These are phyloP conservation scores for Lepisosteus osseus DNA, from an alignment of 2,113 vertebrate species.

Conservation along the genomic window DNA sequence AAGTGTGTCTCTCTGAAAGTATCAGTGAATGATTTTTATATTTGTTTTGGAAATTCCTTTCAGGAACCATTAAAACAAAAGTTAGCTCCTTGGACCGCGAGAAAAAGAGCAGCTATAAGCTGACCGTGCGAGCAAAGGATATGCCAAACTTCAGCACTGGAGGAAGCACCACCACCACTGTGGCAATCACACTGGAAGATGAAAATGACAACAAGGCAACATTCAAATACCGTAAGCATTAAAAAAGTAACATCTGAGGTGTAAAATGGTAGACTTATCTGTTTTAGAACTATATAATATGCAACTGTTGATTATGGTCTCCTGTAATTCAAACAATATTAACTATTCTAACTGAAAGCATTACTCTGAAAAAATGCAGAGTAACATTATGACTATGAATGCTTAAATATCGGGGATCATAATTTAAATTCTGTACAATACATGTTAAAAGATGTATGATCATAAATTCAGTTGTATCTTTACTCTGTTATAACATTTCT, in stretches of 20 bases:
- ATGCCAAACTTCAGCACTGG: slow-evolving; percentile 54
- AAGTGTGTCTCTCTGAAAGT: too few relatives aligned
- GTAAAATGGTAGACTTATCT: too few relatives aligned
- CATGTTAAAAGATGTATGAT: too few relatives aligned
- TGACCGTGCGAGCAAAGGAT: slow-evolving; percentile 80
- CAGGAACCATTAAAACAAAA: slow-evolving; percentile 71
- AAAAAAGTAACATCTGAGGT: too few relatives aligned
- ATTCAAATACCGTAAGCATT: slow-evolving; percentile 73
- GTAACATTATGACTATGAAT: too few relatives aligned
- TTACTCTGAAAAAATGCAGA: too few relatives aligned
- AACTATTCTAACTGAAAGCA: background rate
- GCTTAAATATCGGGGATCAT: too few relatives aligned
- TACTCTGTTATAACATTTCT: slow-evolving; percentile 7
- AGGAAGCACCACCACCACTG: slow-evolving; percentile 71
- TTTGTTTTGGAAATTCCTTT: slow-evolving; percentile 21
- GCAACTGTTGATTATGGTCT: too few relatives aligned
- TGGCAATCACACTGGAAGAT: slow-evolving; percentile 75
- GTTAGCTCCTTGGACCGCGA: slow-evolving; percentile 78
- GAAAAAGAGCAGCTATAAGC: slow-evolving; percentile 61
- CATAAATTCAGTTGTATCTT: background rate
- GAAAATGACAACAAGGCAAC: slow-evolving; percentile 85
- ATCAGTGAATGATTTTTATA: background rate
- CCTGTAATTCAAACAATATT: background rate
- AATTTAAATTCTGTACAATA: too few relatives aligned
- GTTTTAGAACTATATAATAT: too few relatives aligned